Base-by-base conservation (phyloP, 64 coral and sea anemone species). In the Hydrozoanthus tunicans region DNA sequence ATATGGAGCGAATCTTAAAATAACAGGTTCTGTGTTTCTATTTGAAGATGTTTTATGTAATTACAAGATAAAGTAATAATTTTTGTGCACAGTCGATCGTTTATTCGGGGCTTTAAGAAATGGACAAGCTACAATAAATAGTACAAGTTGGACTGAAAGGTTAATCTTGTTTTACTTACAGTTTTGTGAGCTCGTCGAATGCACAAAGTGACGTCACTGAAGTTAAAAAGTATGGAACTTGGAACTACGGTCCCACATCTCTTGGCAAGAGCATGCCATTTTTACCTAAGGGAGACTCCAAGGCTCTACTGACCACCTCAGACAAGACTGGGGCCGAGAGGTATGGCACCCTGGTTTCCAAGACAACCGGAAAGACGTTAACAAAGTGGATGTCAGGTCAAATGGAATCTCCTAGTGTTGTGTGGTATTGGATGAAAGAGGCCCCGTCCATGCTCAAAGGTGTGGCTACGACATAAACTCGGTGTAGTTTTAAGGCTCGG, bases 381-480 rank as follows among this genome's bases (percentile, higher is more conserved):
- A 79, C 95, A 24, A 77, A 83, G 56, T 96, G 95, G 95, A 92
- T 92, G 3, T 27, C 65, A 72, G 94, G 91, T 7, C 79, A 94
- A 52, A 56, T 91, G 61, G 83, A 91, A 70, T 92, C 81, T 59
- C 95, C 95, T 4, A 80, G 84, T 61, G 27, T 89, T 25, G 93
- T 96, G 15, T 96, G 95, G 95, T 96, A 96, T 82, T 96, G 95
- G 95, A 90, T 96, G 58, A 96, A 94, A 56, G 95, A 96, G 24
- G 83, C 95, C 15, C 85, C 95, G 0, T 94, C 95, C 7, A 64
- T 90, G 77, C 56, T 96, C 52, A 91, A 94, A 64, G 91, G 95
- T 96, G 67, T 72, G 91, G 12, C 17, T 4, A 66, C 64, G 12
- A 66, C 64, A 17, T 66, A 66, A 66, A 66, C 17, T 66, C 64